These are phyloP conservation scores for Arbacia lixula DNA, from an alignment of 53 echinoderm and acorn worm genomes.

Conservation along the genomic window DNA sequence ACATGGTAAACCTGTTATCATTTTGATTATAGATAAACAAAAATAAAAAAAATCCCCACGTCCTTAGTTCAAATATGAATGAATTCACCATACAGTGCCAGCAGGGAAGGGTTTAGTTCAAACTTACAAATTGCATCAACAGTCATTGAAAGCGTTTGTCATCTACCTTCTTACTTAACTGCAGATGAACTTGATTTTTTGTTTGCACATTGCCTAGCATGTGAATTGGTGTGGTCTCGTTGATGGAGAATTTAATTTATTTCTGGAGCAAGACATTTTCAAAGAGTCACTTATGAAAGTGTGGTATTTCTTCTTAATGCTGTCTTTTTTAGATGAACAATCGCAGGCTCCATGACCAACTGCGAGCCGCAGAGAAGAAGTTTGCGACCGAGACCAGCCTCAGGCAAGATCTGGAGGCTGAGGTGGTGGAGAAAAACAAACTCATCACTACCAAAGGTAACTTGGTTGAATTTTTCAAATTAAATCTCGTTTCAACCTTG, in stretches of 20 bases:
- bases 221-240: background rate
- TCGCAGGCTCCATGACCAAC: slow-evolving; percentile 59
- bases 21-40: no score
- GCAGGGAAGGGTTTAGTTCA: no score
- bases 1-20: no score
- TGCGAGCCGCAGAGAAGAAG: slow-evolving; percentile 65
- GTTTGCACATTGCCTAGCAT: background rate
- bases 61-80: no score
- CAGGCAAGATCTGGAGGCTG: slow-evolving; percentile 72
- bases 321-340: slow-evolving; percentile 9
- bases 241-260: background rate
- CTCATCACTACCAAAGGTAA: slow-evolving; percentile 52
- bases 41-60: no score
- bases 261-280: background rate
- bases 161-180: background rate
- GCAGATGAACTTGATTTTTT: background rate
- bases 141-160: no score
- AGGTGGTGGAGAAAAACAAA: slow-evolving; percentile 65
- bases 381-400: slow-evolving; percentile 73
- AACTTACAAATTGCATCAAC: no score
- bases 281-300: background rate
- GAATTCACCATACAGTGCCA: no score
- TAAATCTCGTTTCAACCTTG: no score
- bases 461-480: no score
- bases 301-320: background rate